A percentile compares a stretch with the other conserved stretches of the same genome.
Evolutionary conservation across 2,797 vertebrate genomes (phyloP).

Genomic region (Babyrousa celebensis): DNA sequence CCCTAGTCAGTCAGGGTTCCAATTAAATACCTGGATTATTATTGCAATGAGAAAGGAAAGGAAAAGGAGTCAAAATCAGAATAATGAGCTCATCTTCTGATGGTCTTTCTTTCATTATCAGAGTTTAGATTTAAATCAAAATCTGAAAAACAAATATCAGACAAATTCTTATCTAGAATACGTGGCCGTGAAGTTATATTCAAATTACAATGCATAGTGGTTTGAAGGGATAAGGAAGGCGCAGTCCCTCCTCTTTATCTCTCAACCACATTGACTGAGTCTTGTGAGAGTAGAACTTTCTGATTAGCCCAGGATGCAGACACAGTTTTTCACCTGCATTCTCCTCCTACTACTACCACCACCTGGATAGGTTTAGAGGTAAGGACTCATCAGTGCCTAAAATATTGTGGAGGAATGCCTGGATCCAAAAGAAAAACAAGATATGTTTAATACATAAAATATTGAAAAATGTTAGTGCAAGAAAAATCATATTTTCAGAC

Average conservation of each 20-base stretch:
- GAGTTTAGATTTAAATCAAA: background rate
- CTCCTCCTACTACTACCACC: too few species aligned
- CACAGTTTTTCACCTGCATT: background rate
- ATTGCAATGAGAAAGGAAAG: background rate
- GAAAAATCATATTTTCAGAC: background rate
- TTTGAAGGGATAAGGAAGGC: background rate
- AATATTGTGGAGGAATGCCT: constrained; percentile 1
- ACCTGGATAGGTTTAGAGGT: background rate
- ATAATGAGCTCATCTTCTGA: background rate
- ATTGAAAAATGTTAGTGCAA: background rate
- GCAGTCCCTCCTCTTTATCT: background rate
- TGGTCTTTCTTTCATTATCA: constrained; percentile 22
- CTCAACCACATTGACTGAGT: background rate
- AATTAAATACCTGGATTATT: background rate
- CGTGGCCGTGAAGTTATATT: background rate
- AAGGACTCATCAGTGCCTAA: background rate
- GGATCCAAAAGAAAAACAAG: background rate
- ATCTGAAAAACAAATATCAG: background rate
- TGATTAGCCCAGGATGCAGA: background rate
- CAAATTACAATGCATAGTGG: background rate
- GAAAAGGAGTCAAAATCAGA: background rate
- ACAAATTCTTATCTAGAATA: background rate
- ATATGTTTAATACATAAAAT: background rate
- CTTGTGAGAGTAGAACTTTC: background rate
- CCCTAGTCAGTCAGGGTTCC: background rate